A percentile compares a stretch with the other conserved stretches of the same genome.
Conservation (phyloP, 2,113 vertebrate genomes). For the Pholis gunnellus region DNA sequence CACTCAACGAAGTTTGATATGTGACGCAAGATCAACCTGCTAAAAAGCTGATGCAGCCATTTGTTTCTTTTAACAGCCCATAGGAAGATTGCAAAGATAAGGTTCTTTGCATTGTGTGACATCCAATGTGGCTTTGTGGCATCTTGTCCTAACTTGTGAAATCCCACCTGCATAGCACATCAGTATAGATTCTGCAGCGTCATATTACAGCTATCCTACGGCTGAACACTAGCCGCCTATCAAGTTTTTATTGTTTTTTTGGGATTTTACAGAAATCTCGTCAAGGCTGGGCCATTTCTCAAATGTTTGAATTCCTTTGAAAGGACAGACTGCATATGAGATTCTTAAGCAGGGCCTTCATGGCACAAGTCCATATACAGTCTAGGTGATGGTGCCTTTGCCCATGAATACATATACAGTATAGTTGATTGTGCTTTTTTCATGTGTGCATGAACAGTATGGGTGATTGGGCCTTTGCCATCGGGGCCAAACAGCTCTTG, state of each 20-base stretch:
- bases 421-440: neutral
- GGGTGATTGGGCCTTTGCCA: neutral
- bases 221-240: slow-evolving; percentile 21
- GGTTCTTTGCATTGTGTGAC: slow-evolving; percentile 17
- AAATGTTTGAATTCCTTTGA: slow-evolving; percentile 45
- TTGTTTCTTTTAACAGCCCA: slow-evolving; percentile 11
- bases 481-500: neutral
- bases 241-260: slow-evolving; percentile 24
- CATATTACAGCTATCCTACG: neutral
- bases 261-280: slow-evolving; percentile 22
- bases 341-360: neutral
- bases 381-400: slow-evolving; percentile 7
- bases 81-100: neutral
- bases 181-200: slow-evolving; percentile 11
- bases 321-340: slow-evolving; percentile 11
- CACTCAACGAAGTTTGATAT: neutral
- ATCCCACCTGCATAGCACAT: slow-evolving; percentile 46
- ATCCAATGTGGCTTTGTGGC: slow-evolving; percentile 13
- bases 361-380: neutral
- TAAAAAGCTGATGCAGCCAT: slow-evolving; percentile 20
- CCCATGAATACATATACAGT: slow-evolving; percentile 15
- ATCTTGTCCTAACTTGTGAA: slow-evolving; percentile 36
- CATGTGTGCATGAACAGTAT: neutral
- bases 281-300: slow-evolving; percentile 10
- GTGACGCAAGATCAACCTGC: slow-evolving; percentile 18